These are phyloP conservation scores for Notoglanidium macrostoma DNA, from an alignment of 2,797 vertebrate species.

Conservation along the genomic window DNA sequence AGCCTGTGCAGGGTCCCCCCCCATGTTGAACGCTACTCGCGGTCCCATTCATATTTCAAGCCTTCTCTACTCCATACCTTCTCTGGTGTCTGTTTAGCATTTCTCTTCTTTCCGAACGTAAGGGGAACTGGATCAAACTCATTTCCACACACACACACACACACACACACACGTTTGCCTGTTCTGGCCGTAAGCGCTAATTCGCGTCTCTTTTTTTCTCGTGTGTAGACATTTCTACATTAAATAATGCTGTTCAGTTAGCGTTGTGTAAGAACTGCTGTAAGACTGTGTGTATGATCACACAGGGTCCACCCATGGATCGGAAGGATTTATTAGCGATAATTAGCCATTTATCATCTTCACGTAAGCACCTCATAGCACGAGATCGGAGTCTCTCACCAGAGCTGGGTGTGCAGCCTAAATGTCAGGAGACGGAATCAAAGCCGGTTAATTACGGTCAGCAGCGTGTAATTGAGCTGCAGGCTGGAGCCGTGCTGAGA, in stretches of 20 bases:
- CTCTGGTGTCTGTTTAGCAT: slow-evolving; percentile 15
- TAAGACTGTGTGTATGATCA: not conserved
- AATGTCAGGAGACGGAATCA: slow-evolving; percentile 19
- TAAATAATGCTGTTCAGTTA: not conserved
- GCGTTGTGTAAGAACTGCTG: not conserved
- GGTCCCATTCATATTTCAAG: slow-evolving; percentile 10
- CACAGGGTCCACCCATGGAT: not conserved
- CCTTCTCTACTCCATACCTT: not conserved
- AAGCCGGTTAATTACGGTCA: slow-evolving; percentile 16
- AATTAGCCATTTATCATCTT: not conserved
- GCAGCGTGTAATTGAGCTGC: slow-evolving; percentile 36
- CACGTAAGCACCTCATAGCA: too few relatives aligned
- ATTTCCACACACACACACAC: not conserved
- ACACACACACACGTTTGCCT: not conserved
- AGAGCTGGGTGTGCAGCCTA: not conserved
- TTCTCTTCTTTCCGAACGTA: slow-evolving; percentile 11
- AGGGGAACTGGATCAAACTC: not conserved
- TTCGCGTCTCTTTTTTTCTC: not conserved
- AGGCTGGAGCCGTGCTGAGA: slow-evolving; percentile 11
- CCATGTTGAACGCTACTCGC: not conserved
- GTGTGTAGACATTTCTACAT: not conserved
- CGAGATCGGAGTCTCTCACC: not conserved
- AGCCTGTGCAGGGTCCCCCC: not conserved
- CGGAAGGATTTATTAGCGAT: not conserved
- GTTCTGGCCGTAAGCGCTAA: not conserved